Evolutionary conservation across 1,140 invertebrate genomes (phyloP).

Genomic region (Procambarus virginalis): DNA sequence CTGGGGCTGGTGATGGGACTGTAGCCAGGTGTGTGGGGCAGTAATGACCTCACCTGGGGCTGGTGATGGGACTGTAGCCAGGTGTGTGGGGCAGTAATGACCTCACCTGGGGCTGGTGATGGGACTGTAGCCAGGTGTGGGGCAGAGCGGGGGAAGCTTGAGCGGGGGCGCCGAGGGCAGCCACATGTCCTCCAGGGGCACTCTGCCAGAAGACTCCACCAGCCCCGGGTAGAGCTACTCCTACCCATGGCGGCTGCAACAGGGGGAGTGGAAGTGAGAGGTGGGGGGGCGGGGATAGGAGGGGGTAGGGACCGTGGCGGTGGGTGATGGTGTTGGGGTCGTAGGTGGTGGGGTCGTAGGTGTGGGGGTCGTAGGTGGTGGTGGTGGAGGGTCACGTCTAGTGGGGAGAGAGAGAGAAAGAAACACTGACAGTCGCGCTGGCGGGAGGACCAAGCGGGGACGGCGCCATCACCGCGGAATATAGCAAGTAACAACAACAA

Average conservation of each 20-base stretch:
- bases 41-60: conserved; percentile 63
- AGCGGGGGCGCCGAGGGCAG: conserved; percentile 74
- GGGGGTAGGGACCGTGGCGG: conserved; percentile 14
- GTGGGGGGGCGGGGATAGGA: conserved; percentile 25
- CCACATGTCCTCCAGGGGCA: conserved; percentile 93
- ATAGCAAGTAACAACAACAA: not conserved
- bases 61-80: conserved; percentile 40
- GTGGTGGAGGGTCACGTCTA: conserved; percentile 25
- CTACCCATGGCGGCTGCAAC: conserved; percentile 81
- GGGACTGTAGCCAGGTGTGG: conserved; percentile 67
- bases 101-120: conserved; percentile 58
- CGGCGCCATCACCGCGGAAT: not conserved
- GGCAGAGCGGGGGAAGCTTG: conserved; percentile 71
- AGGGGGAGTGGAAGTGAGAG: conserved; percentile 49
- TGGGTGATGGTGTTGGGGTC: conserved; percentile 24
- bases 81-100: conserved; percentile 69
- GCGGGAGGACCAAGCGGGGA: not conserved
- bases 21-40: not conserved
- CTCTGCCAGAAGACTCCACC: conserved; percentile 91
- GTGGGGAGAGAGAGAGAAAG: conserved; percentile 29
- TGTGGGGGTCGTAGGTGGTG: conserved; percentile 1
- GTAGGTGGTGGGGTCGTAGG: conserved; percentile 12
- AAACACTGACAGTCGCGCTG: conserved; percentile 18
- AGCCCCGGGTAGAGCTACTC: conserved; percentile 96
- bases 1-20: conserved; percentile 25